Evolutionary conservation across 1,140 invertebrate genomes (phyloP), one percentile per base, ranked within the genome.

Genomic region (Brachionus sp.): DNA sequence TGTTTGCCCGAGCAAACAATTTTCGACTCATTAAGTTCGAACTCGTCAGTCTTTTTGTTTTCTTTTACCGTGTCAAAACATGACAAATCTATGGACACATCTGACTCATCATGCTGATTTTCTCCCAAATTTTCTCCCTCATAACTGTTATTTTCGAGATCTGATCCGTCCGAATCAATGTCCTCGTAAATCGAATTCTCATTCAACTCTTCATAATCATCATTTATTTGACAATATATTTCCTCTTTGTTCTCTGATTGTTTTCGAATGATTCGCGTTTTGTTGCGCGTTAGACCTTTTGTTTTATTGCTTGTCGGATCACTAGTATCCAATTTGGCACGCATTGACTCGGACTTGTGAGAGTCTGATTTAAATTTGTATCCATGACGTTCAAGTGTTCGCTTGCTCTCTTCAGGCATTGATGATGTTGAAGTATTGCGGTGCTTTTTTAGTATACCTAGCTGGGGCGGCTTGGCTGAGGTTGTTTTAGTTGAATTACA

Each of bases 181-280:
- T 75, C 70, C 25, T 75, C 70, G 10, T 75, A 75, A n/a, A 75
- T 70, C 33, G 66, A 70, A 33, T 70, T 70, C 33, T 66, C 68
- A 23, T 73, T 37, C 10, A 25, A 16, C 19, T 75, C 39, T 25
- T 75, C 70, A 25, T 44, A 75, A 19, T 75, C 39, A 46, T 75
- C 70, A n/a, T 75, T 75, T 44, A 75, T 75, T 39, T 75, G 70
- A 46, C 44, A 75, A 25, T 75, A 75, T 25, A 75, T 75, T 75
- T 75, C 70, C 23, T 75, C 70, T 75, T 75, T 75, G 25, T 75
- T 75, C 9, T 75, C 25, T 16, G 29, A 3, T 44, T 1, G 2
- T 46, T 75, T 75, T 23, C 37, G 39, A n/a, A 75, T 50, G 2
- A 13, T 33, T n/a, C 66, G 66, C 16, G 66, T 70, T 16, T 39